Base-by-base conservation (phyloP, 1,140 invertebrate species). In the Drosophila parabipectinata region DNA sequence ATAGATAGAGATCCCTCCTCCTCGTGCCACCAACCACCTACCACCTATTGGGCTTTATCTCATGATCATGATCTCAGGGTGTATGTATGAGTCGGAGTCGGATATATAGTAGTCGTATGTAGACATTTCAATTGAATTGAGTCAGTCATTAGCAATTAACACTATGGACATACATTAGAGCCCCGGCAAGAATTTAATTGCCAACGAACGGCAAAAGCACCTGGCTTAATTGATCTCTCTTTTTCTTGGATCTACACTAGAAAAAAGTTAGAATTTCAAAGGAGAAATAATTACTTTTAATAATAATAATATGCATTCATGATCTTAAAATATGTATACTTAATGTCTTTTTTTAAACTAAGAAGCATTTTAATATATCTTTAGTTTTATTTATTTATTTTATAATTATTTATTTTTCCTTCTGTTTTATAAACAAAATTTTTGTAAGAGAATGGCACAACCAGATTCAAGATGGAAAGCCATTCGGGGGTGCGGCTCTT, bases 91-190 rank as follows among this genome's bases (percentile, higher is more conserved):
- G 21, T 63, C 50, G 60, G 50, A 61, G 21, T 63, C 50, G 60
- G 60, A 66, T 66, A 74, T 74, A 75, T 47, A 44, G 9, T 9
- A 61, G 14, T 51, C 41, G 60, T 52, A 57, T 63, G 74, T 57
- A 74, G 60, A 74, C 72, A 52, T 66, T 74, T 75, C 69, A 72
- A 72, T 72, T 72, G 71, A 73, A 62, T 73, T 47, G 47, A 73
- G 51, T 39, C 71, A 63, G 71, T 73, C 71, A 73, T 73, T 73
- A 39, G 69, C 71, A 73, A 73, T 73, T 73, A 73, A 63, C 71
- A 73, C 69, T 73, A 73, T 73, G 71, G 58, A 73, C 69, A 73
- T 45, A 62, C 58, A 73, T 62, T 55, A 63, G 28, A 63, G 57
- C 21, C 58, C 58, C 18, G 69, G 45, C 51, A 71, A 60, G 66